Evolutionary conservation across 1,140 invertebrate species (phyloP).

Genomic region (Galendromus occidentalis): DNA sequence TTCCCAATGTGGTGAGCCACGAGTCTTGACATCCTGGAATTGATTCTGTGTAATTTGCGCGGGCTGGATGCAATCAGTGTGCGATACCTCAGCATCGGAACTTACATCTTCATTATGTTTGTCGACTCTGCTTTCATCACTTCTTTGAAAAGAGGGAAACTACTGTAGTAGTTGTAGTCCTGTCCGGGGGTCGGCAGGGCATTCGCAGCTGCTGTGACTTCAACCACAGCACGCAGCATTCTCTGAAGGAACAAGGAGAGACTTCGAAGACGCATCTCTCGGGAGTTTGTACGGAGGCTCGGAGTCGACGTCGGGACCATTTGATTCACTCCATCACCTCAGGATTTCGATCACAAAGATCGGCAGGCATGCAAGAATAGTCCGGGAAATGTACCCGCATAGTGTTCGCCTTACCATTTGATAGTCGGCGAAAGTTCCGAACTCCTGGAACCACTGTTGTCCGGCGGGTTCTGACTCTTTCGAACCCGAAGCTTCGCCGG

Average conservation of each 20-base stretch:
- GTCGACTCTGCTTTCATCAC: constrained; percentile 37
- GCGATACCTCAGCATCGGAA: constrained; percentile 15
- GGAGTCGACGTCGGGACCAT: too few species aligned
- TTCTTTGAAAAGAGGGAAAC: constrained; percentile 43
- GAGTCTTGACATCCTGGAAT: constrained; percentile 31
- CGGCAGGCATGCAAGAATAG: too few species aligned
- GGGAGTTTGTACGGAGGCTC: too few species aligned
- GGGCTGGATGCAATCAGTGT: constrained; percentile 24
- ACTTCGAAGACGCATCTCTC: too few species aligned
- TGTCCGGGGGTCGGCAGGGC: constrained; percentile 39
- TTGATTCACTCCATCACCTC: too few species aligned
- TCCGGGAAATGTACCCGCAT: neutral
- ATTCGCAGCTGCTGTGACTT: constrained; percentile 44
- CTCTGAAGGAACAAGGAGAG: constrained; percentile 25
- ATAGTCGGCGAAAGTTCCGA: too few species aligned
- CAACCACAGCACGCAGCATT: constrained; percentile 30
- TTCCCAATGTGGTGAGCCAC: constrained; percentile 27
- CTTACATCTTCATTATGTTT: constrained; percentile 35
- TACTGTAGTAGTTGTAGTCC: constrained; percentile 45
- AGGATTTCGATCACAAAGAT: too few species aligned
- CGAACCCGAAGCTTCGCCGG: too few species aligned
- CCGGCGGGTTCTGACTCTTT: too few species aligned
- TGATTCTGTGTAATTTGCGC: constrained; percentile 22
- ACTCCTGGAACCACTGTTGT: too few species aligned
- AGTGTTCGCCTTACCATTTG: too few species aligned